Conservation (phyloP, 1,140 invertebrate genomes). For the Neoseiulus cucumeris region DNA sequence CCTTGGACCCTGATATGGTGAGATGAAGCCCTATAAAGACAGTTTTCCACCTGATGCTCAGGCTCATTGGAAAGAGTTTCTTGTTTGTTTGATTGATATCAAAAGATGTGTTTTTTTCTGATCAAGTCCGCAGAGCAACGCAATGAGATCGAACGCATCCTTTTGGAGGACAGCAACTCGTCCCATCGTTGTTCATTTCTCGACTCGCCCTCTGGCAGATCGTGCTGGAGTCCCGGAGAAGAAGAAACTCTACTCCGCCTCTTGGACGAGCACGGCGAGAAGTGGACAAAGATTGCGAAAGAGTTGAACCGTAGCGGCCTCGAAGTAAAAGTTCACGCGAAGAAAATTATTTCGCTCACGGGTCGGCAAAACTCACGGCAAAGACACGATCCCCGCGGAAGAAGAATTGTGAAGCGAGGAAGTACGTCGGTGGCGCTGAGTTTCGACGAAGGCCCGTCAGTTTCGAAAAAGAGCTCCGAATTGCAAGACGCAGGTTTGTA, state of each 20-base stretch:
- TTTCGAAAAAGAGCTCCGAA: no score
- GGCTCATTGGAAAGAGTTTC: neutral
- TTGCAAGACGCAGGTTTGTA: no score
- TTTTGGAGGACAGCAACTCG: neutral
- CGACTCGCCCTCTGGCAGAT: neutral
- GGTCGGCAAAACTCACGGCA: no score
- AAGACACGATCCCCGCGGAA: no score
- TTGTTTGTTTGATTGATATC: neutral
- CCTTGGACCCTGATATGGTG: neutral
- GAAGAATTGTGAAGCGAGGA: no score
- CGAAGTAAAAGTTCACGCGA: neutral
- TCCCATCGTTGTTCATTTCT: neutral
- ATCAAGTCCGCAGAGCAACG: neutral
- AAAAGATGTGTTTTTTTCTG: neutral
- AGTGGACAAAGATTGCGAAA: neutral
- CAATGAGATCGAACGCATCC: slow-evolving; percentile 7
- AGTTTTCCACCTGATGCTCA: neutral
- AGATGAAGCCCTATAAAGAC: no score
- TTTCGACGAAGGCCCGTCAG: no score
- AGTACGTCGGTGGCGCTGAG: no score
- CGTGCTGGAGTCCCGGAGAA: neutral
- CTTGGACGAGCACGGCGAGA: neutral
- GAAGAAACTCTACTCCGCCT: neutral
- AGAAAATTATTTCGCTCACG: neutral
- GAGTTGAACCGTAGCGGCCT: neutral